phyloP scores from a whole-genome alignment of 2,113 vertebrate genomes.

The Lates calcarifer region DNA sequence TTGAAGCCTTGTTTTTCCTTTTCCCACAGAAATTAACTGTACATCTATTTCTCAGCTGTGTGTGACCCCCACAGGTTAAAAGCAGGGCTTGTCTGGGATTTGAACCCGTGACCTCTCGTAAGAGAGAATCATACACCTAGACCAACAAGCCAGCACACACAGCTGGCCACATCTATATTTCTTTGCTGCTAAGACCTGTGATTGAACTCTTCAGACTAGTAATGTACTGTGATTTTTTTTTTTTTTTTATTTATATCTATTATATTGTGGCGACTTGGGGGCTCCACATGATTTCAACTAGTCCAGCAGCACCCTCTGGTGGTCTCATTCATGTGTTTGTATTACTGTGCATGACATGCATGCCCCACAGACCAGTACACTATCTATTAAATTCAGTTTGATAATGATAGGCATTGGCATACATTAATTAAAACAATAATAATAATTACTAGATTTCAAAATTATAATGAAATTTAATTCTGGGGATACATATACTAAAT shows the following conservation, averaged over 20 bases:
- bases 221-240: too few relatives aligned
- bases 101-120: slow-evolving; percentile 84
- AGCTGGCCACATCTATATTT: not conserved
- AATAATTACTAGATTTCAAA: too few relatives aligned
- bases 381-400: too few relatives aligned
- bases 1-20: not conserved
- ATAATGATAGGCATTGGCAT: too few relatives aligned
- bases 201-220: not conserved
- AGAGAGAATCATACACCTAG: slow-evolving; percentile 79
- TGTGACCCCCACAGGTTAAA: not conserved
- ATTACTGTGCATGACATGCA: too few relatives aligned
- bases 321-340: not conserved
- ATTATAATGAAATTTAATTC: too few relatives aligned
- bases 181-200: not conserved
- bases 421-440: too few relatives aligned
- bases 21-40: not conserved
- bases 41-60: not conserved
- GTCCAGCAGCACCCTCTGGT: not conserved
- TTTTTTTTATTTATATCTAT: too few relatives aligned
- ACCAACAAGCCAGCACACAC: not conserved
- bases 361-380: too few relatives aligned
- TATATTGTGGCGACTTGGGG: not conserved
- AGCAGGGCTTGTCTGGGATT: slow-evolving; percentile 81
- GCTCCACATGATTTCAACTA: too few relatives aligned
- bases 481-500: too few relatives aligned